Conservation (phyloP, 2,888 invertebrate genomes). For the Dynastes maya region DNA sequence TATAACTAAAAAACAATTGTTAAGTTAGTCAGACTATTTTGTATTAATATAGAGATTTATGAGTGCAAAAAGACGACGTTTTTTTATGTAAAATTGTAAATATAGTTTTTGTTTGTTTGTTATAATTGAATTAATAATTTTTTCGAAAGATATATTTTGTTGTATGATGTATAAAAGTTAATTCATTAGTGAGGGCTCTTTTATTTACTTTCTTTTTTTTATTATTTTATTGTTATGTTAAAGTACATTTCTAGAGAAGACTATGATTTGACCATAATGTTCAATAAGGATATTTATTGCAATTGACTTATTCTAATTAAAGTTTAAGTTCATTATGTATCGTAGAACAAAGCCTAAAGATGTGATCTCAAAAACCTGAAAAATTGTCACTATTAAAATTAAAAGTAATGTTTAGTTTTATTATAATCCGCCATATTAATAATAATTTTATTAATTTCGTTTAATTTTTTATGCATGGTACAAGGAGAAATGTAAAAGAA, state of each 20-base stretch:
- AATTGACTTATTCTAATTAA: conserved; percentile 23
- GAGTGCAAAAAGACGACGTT: background rate
- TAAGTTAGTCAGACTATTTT: conserved; percentile 32
- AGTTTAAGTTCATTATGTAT: conserved; percentile 14
- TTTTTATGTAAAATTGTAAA: conserved; percentile 42
- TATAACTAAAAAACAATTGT: conserved; percentile 30
- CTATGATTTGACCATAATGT: conserved; percentile 1
- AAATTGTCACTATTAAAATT: background rate
- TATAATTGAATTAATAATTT: background rate
- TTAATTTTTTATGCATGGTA: conserved; percentile 8
- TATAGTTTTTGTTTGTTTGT: conserved; percentile 36
- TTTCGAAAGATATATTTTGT: conserved; percentile 32
- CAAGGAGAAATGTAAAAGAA: conserved; percentile 15
- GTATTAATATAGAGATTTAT: conserved; percentile 34
- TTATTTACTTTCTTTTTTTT: conserved; percentile 5
- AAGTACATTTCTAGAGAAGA: conserved; percentile 3
- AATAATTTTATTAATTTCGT: background rate
- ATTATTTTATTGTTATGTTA: background rate
- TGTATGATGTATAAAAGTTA: conserved; percentile 13
- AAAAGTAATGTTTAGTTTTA: conserved; percentile 16
- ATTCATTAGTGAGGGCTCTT: background rate
- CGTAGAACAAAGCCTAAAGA: conserved; percentile 14
- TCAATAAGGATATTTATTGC: conserved; percentile 24
- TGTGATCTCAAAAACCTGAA: conserved; percentile 34
- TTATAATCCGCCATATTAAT: conserved; percentile 35